Evolutionary conservation across 2,888 invertebrate species (phyloP).

Genomic region (Drosophila sordidapex): DNA sequence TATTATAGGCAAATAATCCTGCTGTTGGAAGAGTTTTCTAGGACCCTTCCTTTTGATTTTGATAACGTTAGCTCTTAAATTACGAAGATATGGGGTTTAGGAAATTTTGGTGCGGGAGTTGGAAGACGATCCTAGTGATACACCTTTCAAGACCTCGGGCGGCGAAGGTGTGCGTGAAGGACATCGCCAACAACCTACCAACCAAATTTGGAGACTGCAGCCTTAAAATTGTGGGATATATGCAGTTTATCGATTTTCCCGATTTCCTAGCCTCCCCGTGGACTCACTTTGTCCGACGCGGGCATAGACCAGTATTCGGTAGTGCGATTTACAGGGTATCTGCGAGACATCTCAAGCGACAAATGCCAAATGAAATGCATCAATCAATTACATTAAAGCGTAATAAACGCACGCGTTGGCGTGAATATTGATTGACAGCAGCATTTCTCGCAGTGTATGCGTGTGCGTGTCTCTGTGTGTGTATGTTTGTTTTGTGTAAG

Average conservation of each 20-base stretch:
- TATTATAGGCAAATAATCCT: background rate
- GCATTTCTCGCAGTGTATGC: constrained; percentile 6
- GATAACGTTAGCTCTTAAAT: background rate
- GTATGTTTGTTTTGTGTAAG: constrained; percentile 16
- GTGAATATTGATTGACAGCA: constrained; percentile 4
- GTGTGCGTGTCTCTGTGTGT: background rate
- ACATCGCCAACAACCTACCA: background rate
- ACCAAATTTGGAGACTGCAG: background rate
- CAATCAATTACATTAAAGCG: constrained; percentile 2
- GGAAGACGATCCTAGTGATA: background rate
- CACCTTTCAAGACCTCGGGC: too few species aligned
- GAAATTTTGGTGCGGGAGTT: background rate
- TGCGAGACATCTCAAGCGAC: too few species aligned
- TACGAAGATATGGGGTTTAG: too few species aligned
- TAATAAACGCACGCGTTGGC: constrained; percentile 6
- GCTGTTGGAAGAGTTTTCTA: background rate
- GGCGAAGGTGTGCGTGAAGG: background rate
- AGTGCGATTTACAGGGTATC: background rate
- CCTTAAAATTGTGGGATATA: background rate
- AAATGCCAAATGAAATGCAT: background rate
- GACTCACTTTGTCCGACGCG: background rate
- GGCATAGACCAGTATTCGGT: background rate
- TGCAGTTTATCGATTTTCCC: background rate
- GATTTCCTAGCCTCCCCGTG: background rate
- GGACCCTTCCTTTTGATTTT: too few species aligned